These are phyloP conservation scores for Scyliorhinus canicula DNA, from an alignment of 2,797 vertebrate genomes.

Conservation along the genomic window DNA sequence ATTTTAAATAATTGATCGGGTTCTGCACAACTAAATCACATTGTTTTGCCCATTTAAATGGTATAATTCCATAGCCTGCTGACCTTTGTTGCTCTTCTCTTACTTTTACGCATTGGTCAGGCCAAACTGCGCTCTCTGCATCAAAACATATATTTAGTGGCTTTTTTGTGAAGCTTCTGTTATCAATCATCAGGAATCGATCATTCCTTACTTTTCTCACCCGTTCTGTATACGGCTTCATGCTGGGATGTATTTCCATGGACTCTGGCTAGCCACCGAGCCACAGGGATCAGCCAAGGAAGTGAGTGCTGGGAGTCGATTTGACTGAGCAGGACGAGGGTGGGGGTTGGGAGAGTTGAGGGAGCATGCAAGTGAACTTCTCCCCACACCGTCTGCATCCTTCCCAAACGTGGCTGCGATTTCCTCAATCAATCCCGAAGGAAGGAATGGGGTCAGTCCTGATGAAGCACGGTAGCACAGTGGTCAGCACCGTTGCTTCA, in stretches of 20 bases:
- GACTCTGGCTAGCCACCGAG: background rate
- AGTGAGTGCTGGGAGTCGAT: background rate
- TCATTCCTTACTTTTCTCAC: background rate
- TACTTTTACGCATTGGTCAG: background rate
- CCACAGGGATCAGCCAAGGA: background rate
- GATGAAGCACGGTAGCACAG: too few relatives aligned
- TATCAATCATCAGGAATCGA: background rate
- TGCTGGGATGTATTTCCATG: background rate
- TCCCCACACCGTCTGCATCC: background rate
- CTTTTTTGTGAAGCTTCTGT: background rate
- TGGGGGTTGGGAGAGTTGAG: background rate
- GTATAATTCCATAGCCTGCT: background rate
- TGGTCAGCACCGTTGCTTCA: too few relatives aligned
- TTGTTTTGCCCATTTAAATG: background rate
- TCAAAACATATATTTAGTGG: background rate
- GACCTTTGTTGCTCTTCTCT: background rate
- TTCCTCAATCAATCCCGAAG: background rate
- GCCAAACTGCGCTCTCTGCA: background rate
- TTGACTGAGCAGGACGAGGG: background rate
- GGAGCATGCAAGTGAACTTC: too few relatives aligned
- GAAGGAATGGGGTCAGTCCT: background rate
- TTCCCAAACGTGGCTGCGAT: background rate
- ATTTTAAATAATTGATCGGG: slow-evolving; percentile 36
- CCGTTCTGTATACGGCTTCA: background rate
- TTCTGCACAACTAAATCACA: slow-evolving; percentile 22